A percentile compares a stretch with the other conserved stretches of the same genome.
Conservation (phyloP, 2,888 invertebrate species). For the Drosophila rellima region DNA sequence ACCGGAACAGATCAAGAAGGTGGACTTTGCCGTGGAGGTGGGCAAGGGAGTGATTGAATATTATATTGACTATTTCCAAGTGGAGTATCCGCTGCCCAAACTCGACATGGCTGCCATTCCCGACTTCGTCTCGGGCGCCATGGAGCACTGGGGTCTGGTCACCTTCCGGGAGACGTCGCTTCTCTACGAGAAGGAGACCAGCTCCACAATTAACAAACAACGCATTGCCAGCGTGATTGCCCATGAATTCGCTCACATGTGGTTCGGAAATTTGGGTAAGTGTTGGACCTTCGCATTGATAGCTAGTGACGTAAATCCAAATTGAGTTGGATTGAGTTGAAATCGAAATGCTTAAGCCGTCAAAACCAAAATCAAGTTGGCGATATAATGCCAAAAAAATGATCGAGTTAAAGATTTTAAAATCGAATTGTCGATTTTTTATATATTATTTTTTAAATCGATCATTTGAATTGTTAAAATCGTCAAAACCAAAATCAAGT, state of each 20-base stretch:
- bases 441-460: too few relatives aligned
- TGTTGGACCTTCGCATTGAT: background rate
- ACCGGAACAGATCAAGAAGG: constrained; percentile 91
- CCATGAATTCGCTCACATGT: constrained; percentile 98
- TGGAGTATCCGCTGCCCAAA: constrained; percentile 95
- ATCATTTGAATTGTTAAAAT: too few relatives aligned
- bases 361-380: too few relatives aligned
- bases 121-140: constrained; percentile 90
- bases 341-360: too few relatives aligned
- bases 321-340: too few relatives aligned
- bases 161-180: constrained; percentile 95
- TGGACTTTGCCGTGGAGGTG: constrained; percentile 91
- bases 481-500: too few relatives aligned
- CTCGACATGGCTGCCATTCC: constrained; percentile 87
- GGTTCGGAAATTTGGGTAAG: constrained; percentile 95
- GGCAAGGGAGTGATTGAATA: constrained; percentile 92
- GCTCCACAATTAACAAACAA: constrained; percentile 92
- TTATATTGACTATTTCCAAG: constrained; percentile 94
- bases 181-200: constrained; percentile 90
- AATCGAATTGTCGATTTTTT: too few relatives aligned
- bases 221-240: constrained; percentile 93
- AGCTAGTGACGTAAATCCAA: too few relatives aligned
- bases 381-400: too few relatives aligned
- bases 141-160: constrained; percentile 98
- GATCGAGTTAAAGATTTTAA: too few relatives aligned